Percentiles rank a stretch among this genome's conserved stretches.
These are phyloP conservation scores for Cossypha heuglini DNA, from an alignment of 2,797 vertebrate genomes.

Conservation along the genomic window DNA sequence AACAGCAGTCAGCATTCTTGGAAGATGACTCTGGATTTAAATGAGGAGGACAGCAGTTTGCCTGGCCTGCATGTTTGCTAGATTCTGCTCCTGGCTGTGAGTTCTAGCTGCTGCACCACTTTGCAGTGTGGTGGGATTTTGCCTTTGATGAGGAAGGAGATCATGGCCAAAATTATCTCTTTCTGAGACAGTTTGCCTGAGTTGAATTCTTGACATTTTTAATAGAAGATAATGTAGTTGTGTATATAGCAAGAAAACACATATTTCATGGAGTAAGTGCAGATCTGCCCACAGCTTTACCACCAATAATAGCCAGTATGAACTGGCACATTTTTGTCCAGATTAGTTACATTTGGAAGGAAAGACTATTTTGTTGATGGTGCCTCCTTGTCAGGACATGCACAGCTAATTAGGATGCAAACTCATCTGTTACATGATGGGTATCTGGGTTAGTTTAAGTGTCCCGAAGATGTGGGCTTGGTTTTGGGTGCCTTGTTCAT, in stretches of 20 bases:
- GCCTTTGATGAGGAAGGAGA: background rate
- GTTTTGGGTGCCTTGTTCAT: background rate
- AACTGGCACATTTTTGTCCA: background rate
- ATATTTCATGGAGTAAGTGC: background rate
- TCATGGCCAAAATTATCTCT: background rate
- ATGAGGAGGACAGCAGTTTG: background rate
- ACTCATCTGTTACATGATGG: background rate
- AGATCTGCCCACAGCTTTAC: background rate
- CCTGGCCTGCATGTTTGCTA: background rate
- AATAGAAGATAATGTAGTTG: background rate
- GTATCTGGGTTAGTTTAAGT: background rate
- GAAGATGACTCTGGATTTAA: background rate
- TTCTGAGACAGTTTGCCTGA: background rate
- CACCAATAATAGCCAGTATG: background rate
- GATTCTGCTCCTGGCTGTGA: background rate
- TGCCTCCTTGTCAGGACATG: background rate
- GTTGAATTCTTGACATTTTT: background rate
- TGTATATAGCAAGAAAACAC: background rate
- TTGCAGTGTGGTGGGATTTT: background rate
- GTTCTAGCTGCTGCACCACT: background rate
- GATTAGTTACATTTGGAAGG: background rate
- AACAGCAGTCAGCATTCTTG: background rate
- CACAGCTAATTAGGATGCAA: background rate
- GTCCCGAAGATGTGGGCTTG: rapidly evolving
- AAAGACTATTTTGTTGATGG: background rate